Base-by-base conservation (phyloP, 2,113 vertebrate species). In the Axis porcinus region DNA sequence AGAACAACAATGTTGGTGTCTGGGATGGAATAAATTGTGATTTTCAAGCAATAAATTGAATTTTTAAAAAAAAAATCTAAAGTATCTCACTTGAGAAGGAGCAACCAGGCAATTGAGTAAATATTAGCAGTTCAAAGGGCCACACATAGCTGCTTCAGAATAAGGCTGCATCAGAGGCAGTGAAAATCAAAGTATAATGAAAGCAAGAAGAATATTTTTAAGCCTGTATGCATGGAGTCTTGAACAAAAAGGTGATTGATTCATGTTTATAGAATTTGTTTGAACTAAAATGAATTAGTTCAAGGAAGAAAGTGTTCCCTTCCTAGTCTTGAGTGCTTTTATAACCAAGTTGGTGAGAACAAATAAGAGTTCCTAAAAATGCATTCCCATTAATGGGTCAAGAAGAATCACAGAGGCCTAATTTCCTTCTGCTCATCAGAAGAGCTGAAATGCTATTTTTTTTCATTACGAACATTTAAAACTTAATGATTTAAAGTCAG, bases 21-120 rank as follows among this genome's bases (percentile, higher is more conserved):
- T 97, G 33, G 91, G 92, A 89, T 86, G 11, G 33, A 92, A 74
- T 87, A 92, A 54, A 36, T 96, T 98, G 40, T 47, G 33, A 85
- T 88, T 89, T 98, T 97, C 74, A 96, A 97, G 87, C 86, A 98
- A 96, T 97, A 98, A 97, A 98, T 96, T 97, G 76, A 76, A 97
- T 98, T 98, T 96, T 54, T 2, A 0, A 27, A 50, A 79, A 50
- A 78, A 50, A 90, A 76, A 90, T 89, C 96, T 98, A 98, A 97
- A 95, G 12, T 67, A 90, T 92, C 16, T 90, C 36, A 81, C 95
- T 83, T 97, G 97, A 86, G 19, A 98, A 81, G 98, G 92, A 45
- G 28, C 54, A 96, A 96, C 70, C 25, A 82, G 79, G 76, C 25
- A 19, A 93, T 91, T 97, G 79, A 97, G 57, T 96, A 43, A 6